A percentile compares a stretch with the other conserved stretches of the same genome.
Conservation (phyloP, 92 coral and sea anemone species). For the Hydrozoanthus gracilis region DNA sequence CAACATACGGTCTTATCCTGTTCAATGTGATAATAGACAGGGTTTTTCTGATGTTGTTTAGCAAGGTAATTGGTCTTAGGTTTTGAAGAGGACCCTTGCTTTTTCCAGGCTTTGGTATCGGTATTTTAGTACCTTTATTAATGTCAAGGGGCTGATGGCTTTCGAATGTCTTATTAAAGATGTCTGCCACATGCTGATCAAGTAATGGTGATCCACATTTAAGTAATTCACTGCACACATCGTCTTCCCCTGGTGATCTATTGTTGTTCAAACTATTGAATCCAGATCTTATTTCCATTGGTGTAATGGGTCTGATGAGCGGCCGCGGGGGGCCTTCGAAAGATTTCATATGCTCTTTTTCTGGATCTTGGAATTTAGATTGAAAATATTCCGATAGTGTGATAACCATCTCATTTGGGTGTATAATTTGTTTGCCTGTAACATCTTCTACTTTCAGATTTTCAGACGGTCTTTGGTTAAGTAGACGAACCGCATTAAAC, state of each 20-base stretch:
- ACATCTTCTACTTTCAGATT: slow-evolving; percentile 4
- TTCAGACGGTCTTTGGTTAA: background rate
- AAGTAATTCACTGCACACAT: background rate
- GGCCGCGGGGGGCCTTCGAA: background rate
- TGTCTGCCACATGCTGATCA: slow-evolving; percentile 8
- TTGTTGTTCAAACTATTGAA: slow-evolving; percentile 9
- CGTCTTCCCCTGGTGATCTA: slow-evolving; percentile 6
- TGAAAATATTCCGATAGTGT: background rate
- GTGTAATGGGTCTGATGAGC: background rate
- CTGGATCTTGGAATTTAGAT: background rate
- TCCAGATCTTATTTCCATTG: background rate
- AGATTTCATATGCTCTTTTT: background rate
- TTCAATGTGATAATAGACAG: background rate
- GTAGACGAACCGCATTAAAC: background rate
- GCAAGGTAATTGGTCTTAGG: slow-evolving; percentile 2
- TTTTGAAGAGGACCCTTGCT: slow-evolving; percentile 11
- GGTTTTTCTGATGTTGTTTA: slow-evolving; percentile 9
- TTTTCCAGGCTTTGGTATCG: slow-evolving; percentile 18
- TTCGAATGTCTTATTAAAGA: slow-evolving; percentile 12
- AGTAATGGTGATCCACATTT: slow-evolving; percentile 5
- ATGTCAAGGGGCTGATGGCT: slow-evolving; percentile 13
- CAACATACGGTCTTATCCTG: background rate
- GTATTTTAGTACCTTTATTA: background rate
- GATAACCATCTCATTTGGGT: slow-evolving; percentile 10
- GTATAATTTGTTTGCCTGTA: background rate